Percentiles rank a stretch among this genome's conserved stretches.
phyloP scores from a whole-genome alignment of 2,113 vertebrate genomes.

The Suricata suricatta region DNA sequence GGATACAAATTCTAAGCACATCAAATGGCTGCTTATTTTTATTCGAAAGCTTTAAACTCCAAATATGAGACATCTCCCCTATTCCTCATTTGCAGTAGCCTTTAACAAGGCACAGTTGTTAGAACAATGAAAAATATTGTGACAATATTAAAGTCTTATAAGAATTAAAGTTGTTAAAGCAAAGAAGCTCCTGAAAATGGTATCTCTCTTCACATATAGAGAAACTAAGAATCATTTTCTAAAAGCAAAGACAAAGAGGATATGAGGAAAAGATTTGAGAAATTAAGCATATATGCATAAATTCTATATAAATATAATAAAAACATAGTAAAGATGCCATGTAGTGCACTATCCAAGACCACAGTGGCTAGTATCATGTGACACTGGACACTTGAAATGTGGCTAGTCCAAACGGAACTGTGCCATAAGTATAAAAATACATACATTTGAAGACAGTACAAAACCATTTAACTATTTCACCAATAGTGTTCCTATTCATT shows the following conservation, averaged over 20 bases:
- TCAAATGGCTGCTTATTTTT: neutral
- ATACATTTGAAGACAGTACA: neutral
- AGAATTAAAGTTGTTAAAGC: neutral
- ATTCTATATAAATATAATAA: neutral
- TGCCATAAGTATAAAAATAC: neutral
- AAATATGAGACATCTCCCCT: neutral
- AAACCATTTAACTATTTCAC: neutral
- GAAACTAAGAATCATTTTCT: neutral
- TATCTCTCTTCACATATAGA: neutral
- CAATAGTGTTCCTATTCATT: neutral
- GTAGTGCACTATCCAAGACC: neutral
- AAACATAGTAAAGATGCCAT: neutral
- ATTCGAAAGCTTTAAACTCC: constrained; percentile 9
- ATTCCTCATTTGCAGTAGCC: neutral
- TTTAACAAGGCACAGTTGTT: neutral
- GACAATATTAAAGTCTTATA: neutral
- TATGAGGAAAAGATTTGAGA: neutral
- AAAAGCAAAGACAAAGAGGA: neutral
- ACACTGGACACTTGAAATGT: neutral
- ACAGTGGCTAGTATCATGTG: neutral
- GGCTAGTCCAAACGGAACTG: neutral
- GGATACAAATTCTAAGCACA: constrained; percentile 2
- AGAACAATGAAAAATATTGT: constrained; percentile 15
- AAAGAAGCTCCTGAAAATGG: neutral
- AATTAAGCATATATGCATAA: neutral